Base-by-base conservation (phyloP, 2,797 vertebrate genomes). In the Anniella stebbinsi region DNA sequence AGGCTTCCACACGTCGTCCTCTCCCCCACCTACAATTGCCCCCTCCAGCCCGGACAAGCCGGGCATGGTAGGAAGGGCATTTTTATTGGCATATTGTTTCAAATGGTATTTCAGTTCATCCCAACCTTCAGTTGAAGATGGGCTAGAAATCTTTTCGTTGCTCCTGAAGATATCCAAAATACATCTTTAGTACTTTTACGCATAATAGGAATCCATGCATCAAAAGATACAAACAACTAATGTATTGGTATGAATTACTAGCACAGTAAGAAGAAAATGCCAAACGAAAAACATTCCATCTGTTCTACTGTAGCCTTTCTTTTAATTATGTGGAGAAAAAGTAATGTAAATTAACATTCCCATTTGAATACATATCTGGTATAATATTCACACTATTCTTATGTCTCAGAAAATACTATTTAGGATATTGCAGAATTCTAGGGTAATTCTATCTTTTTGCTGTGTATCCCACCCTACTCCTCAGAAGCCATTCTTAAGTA, bases 401-500 rank as follows among this genome's bases (percentile, higher is more conserved):
- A 17, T 41, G 33, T 88, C 30, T 76, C 33, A 21, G 41, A 66
- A 80, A 80, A 51, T 15, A 41, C 36, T 54, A 0, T 78, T 54
- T 33, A 2, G 12, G 6, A 1, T 72, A n/a, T 67, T 28, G 57
- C 57, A 81, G 89, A 86, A 88, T 93, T 77, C 33, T 18, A 83
- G 51, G 72, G 89, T 77, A 86, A 73, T 76, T 92, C 90, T 89
- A 25, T 54, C 76, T 85, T 85, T 87, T 88, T 83, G n/a, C 80
- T 18, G 0, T 11, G 2, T n/a, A 13, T 0, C 12, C 63, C 48
- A 12, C 51, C 41, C 80, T 91, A 38, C 54, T 87, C 73, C 86
- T 80, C 87, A 87, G 18, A 87, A 91, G 83, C 80, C 87, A 25
- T 88, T 93, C 82, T 78, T 38, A 87, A 91, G 88, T 91, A 92